These are phyloP conservation scores for Macrotrachela quadricornifera DNA, from an alignment of 1,140 invertebrate genomes.

Conservation along the genomic window DNA sequence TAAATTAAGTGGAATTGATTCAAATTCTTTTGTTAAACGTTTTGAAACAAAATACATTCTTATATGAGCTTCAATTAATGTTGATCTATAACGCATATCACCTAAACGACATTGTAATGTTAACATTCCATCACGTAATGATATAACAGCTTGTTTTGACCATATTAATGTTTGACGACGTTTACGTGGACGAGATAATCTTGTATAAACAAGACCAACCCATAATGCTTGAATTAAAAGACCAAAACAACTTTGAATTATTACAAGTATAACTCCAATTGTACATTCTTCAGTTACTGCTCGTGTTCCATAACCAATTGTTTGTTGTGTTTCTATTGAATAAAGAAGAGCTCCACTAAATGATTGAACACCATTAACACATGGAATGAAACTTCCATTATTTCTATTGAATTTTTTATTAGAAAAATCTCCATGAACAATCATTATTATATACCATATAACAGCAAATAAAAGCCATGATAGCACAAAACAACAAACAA, in stretches of 20 bases:
- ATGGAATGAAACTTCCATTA: background rate
- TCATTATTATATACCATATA: background rate
- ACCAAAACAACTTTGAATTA: constrained; percentile 25
- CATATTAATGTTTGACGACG: constrained; percentile 24
- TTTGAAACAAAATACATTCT: constrained; percentile 13
- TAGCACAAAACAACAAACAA: constrained; percentile 28
- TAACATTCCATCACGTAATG: constrained; percentile 49
- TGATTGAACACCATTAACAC: background rate
- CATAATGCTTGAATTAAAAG: constrained; percentile 28
- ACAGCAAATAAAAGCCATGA: constrained; percentile 1
- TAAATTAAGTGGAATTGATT: constrained; percentile 12
- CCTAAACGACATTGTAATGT: constrained; percentile 13
- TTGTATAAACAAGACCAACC: constrained; percentile 22
- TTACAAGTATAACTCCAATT: constrained; percentile 14
- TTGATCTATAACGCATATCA: constrained; percentile 21
- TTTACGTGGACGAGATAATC: constrained; percentile 19
- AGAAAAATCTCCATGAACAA: background rate
- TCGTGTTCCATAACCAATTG: constrained; percentile 18
- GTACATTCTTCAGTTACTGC: constrained; percentile 30
- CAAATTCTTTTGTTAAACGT: constrained; percentile 11
- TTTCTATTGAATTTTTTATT: no score
- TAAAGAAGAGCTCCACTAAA: background rate
- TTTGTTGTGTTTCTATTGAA: constrained; percentile 4
- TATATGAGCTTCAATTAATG: constrained; percentile 14
- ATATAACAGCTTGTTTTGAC: constrained; percentile 20